Evolutionary conservation across 1,140 invertebrate species (phyloP).

Genomic region (Zaprionus camerounensis): DNA sequence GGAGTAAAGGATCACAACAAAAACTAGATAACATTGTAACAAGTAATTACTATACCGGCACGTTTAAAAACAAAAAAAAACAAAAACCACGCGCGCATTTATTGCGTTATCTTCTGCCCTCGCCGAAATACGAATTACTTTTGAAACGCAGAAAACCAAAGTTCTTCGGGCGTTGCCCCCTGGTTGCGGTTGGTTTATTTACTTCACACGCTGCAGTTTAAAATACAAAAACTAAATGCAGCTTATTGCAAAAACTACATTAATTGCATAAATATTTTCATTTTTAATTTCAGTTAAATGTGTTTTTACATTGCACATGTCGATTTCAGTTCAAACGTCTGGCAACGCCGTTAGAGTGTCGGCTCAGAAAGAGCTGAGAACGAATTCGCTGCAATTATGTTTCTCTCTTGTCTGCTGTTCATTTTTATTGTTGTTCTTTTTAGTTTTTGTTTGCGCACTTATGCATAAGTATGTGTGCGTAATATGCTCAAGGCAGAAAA

Average conservation of each 20-base stretch:
- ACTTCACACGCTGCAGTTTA: background rate
- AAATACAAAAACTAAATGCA: background rate
- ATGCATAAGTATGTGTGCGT: slow-evolving; percentile 28
- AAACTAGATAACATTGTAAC: background rate
- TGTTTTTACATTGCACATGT: background rate
- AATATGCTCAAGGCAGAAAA: slow-evolving; percentile 25
- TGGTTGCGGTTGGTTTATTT: slow-evolving; percentile 1
- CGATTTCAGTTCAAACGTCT: background rate
- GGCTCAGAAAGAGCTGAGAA: background rate
- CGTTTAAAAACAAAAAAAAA: background rate
- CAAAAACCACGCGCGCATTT: background rate
- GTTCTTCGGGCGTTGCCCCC: slow-evolving; percentile 19
- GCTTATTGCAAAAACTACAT: background rate
- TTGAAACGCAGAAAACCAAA: background rate
- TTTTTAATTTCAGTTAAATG: background rate
- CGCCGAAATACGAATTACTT: background rate
- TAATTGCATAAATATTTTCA: background rate
- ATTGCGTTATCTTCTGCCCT: slow-evolving; percentile 2
- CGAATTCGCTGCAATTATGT: slow-evolving; percentile 35
- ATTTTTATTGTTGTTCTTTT: background rate
- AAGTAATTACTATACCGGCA: no score
- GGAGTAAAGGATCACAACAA: background rate
- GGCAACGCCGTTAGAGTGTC: slow-evolving; percentile 19
- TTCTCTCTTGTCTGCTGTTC: background rate
- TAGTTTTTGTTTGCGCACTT: slow-evolving; percentile 2